Conservation (phyloP, 2,113 vertebrate species). For the Oryzias celebensis region DNA sequence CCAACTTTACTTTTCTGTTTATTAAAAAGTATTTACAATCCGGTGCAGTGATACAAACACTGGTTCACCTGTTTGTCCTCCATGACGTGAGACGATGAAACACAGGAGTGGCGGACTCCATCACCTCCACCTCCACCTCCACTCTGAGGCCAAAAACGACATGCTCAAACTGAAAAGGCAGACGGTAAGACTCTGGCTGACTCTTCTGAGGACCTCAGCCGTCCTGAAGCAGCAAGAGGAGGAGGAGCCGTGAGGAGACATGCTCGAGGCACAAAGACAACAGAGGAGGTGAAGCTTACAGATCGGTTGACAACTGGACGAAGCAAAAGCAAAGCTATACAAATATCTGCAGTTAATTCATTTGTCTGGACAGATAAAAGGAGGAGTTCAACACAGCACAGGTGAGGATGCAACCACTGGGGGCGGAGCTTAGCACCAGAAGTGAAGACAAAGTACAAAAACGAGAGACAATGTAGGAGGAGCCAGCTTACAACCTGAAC, state of each 20-base stretch:
- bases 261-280: conserved; percentile 5
- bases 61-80: neutral
- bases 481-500: too few relatives aligned
- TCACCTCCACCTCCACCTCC: neutral
- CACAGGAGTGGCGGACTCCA: neutral
- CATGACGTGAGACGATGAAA: neutral
- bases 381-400: too few relatives aligned
- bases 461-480: too few relatives aligned
- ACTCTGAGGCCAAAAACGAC: neutral
- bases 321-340: conserved; percentile 1
- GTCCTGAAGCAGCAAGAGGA: conserved; percentile 4
- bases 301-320: conserved; percentile 18
- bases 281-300: neutral
- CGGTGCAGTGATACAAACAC: conserved; percentile 17
- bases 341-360: neutral
- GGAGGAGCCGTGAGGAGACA: neutral
- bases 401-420: too few relatives aligned
- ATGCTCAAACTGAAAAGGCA: conserved; percentile 11
- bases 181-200: neutral
- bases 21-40: conserved; percentile 65
- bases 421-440: too few relatives aligned
- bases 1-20: conserved; percentile 37
- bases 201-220: neutral
- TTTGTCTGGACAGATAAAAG: too few relatives aligned
- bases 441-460: too few relatives aligned